Base-by-base conservation (phyloP, 2,888 invertebrate species). In the Parascotia fuliginaria region DNA sequence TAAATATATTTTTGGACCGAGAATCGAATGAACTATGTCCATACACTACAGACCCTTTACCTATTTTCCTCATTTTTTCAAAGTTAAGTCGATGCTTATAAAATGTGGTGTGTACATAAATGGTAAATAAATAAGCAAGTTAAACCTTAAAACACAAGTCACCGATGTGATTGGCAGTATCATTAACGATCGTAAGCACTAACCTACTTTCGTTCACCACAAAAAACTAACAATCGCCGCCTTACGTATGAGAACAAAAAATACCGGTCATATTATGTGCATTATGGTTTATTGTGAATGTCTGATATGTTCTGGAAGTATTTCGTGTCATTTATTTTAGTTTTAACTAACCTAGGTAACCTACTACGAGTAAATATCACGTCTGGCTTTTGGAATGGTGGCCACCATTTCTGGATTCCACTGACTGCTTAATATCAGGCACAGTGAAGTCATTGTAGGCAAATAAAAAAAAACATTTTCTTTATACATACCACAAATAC, bases 141-240 rank as follows among this genome's bases (percentile, higher is more conserved):
- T 29, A 32, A 19, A 15, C 40, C 19, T 12, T 16, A 16, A 6
- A 24, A 19, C 5, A 33, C 55, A 60, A 71, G 67, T 47, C 42
- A 53, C 67, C 65, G 52, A 60, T 63, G 62, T 65, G 70, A 70
- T 72, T 73, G 73, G 62, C 67, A 67, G 60, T 67, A 62, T 67
- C 65, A 68, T 55, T 79, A 79, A 75, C 76, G 79, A 73, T 69
- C 74, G 60, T 61, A 62, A 70, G 58, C 65, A 65, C 62, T 79
- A 73, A 79, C 79, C 79, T 61, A 77, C 78, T 77, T 78, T 77
- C 73, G 56, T 45, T 39, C n/a, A 4, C 9, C 0, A 61, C 64
- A 70, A 77, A 77, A 77, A 73, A 67, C 70, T 60, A 70, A 76
- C 78, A 77, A 73, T 75, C 72, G 65, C 42, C 49, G 50, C 54